phyloP scores from a whole-genome alignment of 2,797 vertebrate species.

The Sternarchorhynchus goeldii region DNA sequence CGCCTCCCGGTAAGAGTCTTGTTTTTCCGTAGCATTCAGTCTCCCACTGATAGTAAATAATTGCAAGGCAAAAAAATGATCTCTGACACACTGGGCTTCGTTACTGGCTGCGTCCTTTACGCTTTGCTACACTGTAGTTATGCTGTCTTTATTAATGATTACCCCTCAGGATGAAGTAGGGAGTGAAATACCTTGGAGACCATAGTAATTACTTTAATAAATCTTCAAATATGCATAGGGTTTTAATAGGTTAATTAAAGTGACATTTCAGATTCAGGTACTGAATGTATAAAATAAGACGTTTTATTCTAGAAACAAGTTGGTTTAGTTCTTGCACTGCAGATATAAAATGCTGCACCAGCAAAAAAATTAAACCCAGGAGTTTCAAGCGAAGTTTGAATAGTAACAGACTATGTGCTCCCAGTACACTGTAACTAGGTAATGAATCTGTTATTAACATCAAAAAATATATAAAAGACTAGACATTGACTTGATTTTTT shows the following conservation, averaged over 20 bases:
- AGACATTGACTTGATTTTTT: too few relatives aligned
- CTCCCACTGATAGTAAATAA: slow-evolving; percentile 92
- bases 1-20: slow-evolving; percentile 67
- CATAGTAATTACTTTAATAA: not conserved
- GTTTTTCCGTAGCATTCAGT: slow-evolving; percentile 76
- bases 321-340: too few relatives aligned
- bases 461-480: too few relatives aligned
- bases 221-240: not conserved
- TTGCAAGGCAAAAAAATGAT: slow-evolving; percentile 96
- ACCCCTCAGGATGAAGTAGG: slow-evolving; percentile 13
- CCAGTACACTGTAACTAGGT: too few relatives aligned
- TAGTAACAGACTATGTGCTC: too few relatives aligned
- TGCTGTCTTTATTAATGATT: slow-evolving; percentile 57
- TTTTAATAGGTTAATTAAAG: not conserved
- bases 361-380: too few relatives aligned
- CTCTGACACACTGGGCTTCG: slow-evolving; percentile 83
- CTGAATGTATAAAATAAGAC: too few relatives aligned
- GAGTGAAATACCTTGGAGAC: not conserved
- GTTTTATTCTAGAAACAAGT: too few relatives aligned
- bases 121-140: slow-evolving; percentile 36
- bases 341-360: too few relatives aligned
- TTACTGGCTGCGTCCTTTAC: slow-evolving; percentile 60
- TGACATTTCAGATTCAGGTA: too few relatives aligned
- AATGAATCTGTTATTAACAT: too few relatives aligned
- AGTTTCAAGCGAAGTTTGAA: too few relatives aligned